phyloP scores from a whole-genome alignment of 2,113 vertebrate species.

The Catharus minimus region DNA sequence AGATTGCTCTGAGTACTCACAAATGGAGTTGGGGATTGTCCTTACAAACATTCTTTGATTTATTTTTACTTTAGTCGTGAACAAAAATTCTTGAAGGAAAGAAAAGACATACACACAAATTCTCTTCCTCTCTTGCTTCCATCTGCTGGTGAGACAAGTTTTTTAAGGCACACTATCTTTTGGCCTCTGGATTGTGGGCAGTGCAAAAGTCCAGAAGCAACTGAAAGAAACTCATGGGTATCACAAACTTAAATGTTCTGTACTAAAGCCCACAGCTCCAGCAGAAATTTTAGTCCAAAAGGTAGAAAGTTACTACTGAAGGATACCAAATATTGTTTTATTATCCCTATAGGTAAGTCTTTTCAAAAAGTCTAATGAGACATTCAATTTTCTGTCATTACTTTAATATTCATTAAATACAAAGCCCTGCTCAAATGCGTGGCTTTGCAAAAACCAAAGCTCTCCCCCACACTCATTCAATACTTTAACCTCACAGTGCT shows the following conservation, averaged over 20 bases:
- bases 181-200: not conserved
- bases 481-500: not conserved
- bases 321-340: not conserved
- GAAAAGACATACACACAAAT: not conserved
- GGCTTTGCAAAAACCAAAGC: not conserved
- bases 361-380: not conserved
- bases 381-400: not conserved
- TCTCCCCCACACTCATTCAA: not conserved
- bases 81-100: not conserved
- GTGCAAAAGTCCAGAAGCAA: not conserved
- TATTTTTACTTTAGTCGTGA: not conserved
- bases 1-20: not conserved
- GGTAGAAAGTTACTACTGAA: not conserved
- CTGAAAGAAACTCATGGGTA: not conserved
- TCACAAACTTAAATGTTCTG: not conserved
- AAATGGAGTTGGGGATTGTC: not conserved
- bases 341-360: not conserved
- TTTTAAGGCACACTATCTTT: not conserved
- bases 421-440: not conserved
- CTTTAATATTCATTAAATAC: not conserved
- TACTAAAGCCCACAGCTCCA: not conserved
- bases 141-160: not conserved
- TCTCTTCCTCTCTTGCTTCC: not conserved
- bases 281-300: not conserved
- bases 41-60: not conserved